These are phyloP conservation scores for Cremastinae sp. DNA, from an alignment of 2,888 invertebrate genomes.

Conservation along the genomic window DNA sequence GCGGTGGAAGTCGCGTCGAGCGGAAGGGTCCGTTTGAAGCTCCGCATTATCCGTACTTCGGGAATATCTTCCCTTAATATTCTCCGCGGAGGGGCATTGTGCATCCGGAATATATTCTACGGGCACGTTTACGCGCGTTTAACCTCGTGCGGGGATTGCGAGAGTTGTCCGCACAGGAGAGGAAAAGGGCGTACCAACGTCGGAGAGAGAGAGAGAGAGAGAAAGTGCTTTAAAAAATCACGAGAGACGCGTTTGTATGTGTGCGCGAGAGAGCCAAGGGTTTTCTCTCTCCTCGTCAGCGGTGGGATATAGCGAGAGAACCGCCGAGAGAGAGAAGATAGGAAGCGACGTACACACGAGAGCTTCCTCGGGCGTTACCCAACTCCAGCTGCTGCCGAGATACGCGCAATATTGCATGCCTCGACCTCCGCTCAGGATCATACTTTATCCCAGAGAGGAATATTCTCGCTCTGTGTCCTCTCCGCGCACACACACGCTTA, in stretches of 20 bases:
- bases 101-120: slow-evolving; percentile 14
- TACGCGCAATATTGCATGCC: slow-evolving; percentile 57
- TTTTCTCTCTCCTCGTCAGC: no score
- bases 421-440: slow-evolving; percentile 41
- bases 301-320: background rate
- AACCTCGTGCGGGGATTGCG: slow-evolving; percentile 17
- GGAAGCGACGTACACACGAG: background rate
- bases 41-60: slow-evolving; percentile 1
- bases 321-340: slow-evolving; percentile 5
- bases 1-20: no score
- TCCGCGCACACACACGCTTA: slow-evolving; percentile 36
- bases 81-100: background rate
- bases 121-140: slow-evolving; percentile 47
- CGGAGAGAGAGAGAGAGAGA: slow-evolving; percentile 17
- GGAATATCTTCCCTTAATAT: no score
- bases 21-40: no score
- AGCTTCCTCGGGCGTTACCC: slow-evolving; percentile 48
- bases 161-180: slow-evolving; percentile 15
- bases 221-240: slow-evolving; percentile 47
- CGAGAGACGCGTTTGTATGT: slow-evolving; percentile 14
- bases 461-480: slow-evolving; percentile 30
- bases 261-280: background rate
- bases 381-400: slow-evolving; percentile 55
- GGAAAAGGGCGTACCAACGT: slow-evolving; percentile 1
- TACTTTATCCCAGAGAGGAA: slow-evolving; percentile 55